Evolutionary conservation across 2,113 vertebrate genomes (phyloP), one percentile per base, ranked within the genome.

Genomic region (Chloroceryle aenea): DNA sequence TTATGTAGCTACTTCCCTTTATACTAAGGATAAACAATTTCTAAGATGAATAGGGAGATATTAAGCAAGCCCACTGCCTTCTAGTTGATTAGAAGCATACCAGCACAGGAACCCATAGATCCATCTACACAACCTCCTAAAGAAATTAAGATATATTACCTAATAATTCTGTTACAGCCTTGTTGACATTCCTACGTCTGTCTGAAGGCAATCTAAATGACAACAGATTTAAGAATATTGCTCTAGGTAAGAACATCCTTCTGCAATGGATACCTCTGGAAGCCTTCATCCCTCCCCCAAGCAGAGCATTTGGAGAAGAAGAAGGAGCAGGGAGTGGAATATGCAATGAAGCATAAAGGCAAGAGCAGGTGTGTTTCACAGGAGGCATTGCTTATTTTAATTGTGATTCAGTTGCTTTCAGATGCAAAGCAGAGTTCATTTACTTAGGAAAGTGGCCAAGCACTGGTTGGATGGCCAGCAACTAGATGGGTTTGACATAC

Each of bases 401-500:
- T 85, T 85, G 59, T 43, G 30, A 18, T 66, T 78, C 62, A 75
- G 38, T 47, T 87, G 56, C 74, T 91, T 85, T 78, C 58, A 72
- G 59, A n/a, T 13, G 38, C 6, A 47, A 40, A 78, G 38, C 68
- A 72, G 79, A 75, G 14, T 34, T 8, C 20, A 23, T 59, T 27
- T 43, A 20, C 22, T 77, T 59, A 40, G 47, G 16, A 29, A 25
- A 47, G 36, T 5, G 14, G n/a, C 22, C 62, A 48, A 85, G 26
- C 12, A 85, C 45, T 26, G 50, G 25, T 1, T 76, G 52, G 47
- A 34, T 50, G 36, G 34, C 22, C 43, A 56, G 40, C 19, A 76
- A 20, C 4, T 43, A 23, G 45, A 32, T 10, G 38, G 61, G 38
- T 48, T 63, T 85, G 56, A 32, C 22, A 16, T 78, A 3, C 29